Evolutionary conservation across 2,113 vertebrate genomes (phyloP), one percentile per base, ranked within the genome.

Genomic region (Melierax canorus): DNA sequence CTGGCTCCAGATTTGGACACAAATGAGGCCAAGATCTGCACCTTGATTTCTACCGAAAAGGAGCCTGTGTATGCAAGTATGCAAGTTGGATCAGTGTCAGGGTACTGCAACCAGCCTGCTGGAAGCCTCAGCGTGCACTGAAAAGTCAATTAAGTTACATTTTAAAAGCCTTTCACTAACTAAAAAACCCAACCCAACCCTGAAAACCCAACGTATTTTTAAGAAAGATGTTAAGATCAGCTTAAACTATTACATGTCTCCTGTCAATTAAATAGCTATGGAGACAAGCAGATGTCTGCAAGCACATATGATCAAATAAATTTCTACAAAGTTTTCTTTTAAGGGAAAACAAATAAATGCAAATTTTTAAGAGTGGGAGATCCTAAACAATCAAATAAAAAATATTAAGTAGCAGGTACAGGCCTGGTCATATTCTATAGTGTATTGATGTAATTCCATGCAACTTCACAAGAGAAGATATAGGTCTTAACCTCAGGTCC

Each of bases 121-220:
- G n/a, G 36, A 68, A 72, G 15, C 4, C 11, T 77, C 45, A 36
- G 8, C 2, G 9, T 69, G 11, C 17, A 63, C 27, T 62, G 15
- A 76, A 23, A 94, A 59, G 22, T 63, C 29, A 66, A 32, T 39
- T 55, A 67, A 72, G 20, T 43, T 43, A 24, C 7, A 53, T 36
- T 74, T 84, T 93, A 7, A 59, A 84, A 66, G 38, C 18, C 8
- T 84, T 69, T 71, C 32, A 20, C 19, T 45, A n/a, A 71, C 6
- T 20, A 26, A 67, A 86, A 89, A 48, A 32, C 1, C 1, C 23
- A 73, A 23, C 1, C 1, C 11, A 78, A 32, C 5, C 3, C 9
- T 4, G 20, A 30, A 58, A 55, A 38, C 0, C 1, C 26, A 43
- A 26, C 0, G 17, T 23, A 15, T 51, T 69, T 75, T 93, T 12